Conservation (phyloP, 2,888 invertebrate species). For the Nephrocerus scutellatus region DNA sequence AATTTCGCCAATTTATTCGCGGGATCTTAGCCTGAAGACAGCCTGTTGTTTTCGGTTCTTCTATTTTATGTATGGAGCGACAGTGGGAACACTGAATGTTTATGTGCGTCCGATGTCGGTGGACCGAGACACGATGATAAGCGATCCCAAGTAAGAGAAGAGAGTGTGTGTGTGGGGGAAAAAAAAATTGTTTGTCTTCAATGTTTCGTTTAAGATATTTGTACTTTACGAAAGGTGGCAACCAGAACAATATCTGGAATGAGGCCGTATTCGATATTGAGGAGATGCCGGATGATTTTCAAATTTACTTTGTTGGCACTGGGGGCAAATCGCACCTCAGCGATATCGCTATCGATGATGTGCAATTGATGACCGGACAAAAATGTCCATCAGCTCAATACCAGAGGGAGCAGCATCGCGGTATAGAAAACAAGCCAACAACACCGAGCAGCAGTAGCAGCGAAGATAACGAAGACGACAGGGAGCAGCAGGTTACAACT, state of each 20-base stretch:
- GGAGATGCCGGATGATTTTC: conserved; percentile 46
- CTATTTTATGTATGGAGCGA: conserved; percentile 73
- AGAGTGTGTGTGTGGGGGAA: no score
- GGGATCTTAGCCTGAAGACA: conserved; percentile 45
- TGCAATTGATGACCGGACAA: conserved; percentile 53
- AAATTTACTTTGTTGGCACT: conserved; percentile 72
- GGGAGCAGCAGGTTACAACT: background rate
- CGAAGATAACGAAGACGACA: conserved; percentile 11
- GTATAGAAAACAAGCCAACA: background rate
- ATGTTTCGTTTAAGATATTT: conserved; percentile 37
- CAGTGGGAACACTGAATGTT: conserved; percentile 53
- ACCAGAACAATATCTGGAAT: conserved; percentile 65
- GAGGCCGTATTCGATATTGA: conserved; percentile 50
- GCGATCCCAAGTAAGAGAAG: conserved; percentile 21
- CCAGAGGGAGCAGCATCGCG: conserved; percentile 2
- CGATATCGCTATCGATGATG: conserved; percentile 77
- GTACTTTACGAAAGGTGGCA: conserved; percentile 58
- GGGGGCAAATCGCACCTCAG: conserved; percentile 61
- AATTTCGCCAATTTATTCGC: conserved; percentile 62
- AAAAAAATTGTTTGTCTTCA: background rate
- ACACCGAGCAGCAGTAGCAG: conserved; percentile 6
- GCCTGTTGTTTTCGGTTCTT: conserved; percentile 59
- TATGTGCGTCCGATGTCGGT: conserved; percentile 49
- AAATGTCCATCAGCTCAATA: no score
- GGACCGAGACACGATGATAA: conserved; percentile 25